Evolutionary conservation across 2,888 invertebrate genomes (phyloP), one percentile per base, ranked within the genome.

Genomic region (Aricia artaxerxes): DNA sequence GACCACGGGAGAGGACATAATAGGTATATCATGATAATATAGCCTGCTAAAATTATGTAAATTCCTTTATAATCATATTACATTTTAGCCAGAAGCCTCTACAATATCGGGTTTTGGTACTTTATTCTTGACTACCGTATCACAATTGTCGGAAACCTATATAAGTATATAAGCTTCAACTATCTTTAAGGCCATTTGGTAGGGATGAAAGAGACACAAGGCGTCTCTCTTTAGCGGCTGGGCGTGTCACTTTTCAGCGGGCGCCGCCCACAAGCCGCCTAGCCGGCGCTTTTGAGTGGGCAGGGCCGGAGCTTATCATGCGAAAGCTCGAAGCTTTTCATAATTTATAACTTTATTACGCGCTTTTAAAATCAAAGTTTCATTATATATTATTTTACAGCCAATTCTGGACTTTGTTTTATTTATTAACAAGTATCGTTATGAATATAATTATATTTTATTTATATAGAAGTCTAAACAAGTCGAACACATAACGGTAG

Each of bases 231-330:
- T 90, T 82, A 94, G 94, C 90, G 94, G 90, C 89, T 93, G 89
- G 94, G 93, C 93, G 94, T 93, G 90, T 85, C 90, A 84, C 93
- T 93, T 88, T 92, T 91, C 90, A 94, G 93, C 87, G 92, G 82
- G 81, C 88, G 83, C 81, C 85, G 83, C 82, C 84, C 80, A 93
- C 93, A 92, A 92, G 93, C 79, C 85, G 87, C 80, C 77, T 82
- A 88, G 86, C 84, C 85, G 87, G 85, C 86, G 90, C 93, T 93
- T 84, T 85, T 87, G 81, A 93, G 92, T 84, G 91, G 89, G 89
- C 85, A 80, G 89, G 86, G 80, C 82, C 81, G 89, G 64, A 89
- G 92, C 93, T 94, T 89, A 92, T 90, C 89, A 93, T 92, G 83
- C 69, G 69, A 69, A 69, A 69, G 89, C 81, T 86, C 64, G 69